Percentiles rank a stretch among this genome's conserved stretches.
These are phyloP conservation scores for Andrena chrysosceles DNA, from an alignment of 2,888 invertebrate genomes.

Conservation along the genomic window DNA sequence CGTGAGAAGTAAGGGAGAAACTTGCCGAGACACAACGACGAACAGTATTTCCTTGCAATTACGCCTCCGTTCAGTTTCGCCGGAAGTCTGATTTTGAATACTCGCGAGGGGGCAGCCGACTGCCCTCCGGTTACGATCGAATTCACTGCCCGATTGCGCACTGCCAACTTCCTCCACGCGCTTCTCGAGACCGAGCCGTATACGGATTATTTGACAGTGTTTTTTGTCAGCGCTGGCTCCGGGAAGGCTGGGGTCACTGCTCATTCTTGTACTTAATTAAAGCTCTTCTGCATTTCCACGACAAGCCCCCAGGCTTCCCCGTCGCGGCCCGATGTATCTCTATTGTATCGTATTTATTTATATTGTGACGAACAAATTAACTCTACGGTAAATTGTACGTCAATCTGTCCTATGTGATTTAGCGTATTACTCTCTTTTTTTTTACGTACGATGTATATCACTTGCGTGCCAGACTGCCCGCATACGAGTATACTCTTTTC, in stretches of 20 bases:
- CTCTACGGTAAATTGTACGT: constrained; percentile 72
- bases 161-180: constrained; percentile 78
- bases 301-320: constrained; percentile 66
- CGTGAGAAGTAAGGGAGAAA: constrained; percentile 27
- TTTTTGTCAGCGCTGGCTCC: constrained; percentile 34
- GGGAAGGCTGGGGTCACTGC: constrained; percentile 65
- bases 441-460: constrained; percentile 24
- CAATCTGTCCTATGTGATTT: constrained; percentile 76
- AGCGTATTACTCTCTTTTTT: constrained; percentile 45
- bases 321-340: constrained; percentile 63
- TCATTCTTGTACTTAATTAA: constrained; percentile 72
- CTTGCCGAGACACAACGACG: constrained; percentile 55
- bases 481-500: constrained; percentile 21
- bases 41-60: constrained; percentile 62
- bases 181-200: constrained; percentile 46
- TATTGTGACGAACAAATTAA: constrained; percentile 73
- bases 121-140: constrained; percentile 33
- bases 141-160: constrained; percentile 76
- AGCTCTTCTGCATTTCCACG: constrained; percentile 53
- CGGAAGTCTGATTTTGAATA: constrained; percentile 58
- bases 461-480: constrained; percentile 22
- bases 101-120: constrained; percentile 2
- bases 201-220: constrained; percentile 31
- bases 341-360: constrained; percentile 80
- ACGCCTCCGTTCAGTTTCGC: constrained; percentile 56